Conservation (phyloP, 1,140 invertebrate genomes). For the Drosophila paulistorum region DNA sequence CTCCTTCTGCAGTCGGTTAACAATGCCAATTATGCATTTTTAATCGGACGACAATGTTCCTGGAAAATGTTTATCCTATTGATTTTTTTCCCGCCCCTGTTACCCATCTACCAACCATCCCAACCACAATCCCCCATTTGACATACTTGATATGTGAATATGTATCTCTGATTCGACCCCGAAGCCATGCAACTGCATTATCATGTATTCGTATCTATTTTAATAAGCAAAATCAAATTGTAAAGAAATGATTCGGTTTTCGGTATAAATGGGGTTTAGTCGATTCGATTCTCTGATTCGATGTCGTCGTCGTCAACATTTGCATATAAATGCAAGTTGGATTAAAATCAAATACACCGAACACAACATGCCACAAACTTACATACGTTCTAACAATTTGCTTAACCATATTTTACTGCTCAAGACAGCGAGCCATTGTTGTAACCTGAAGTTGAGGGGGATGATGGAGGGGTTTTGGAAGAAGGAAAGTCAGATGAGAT, state of each 20-base stretch:
- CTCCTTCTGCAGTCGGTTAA: conserved; percentile 5
- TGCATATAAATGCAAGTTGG: conserved; percentile 51
- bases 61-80: conserved; percentile 59
- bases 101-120: no score
- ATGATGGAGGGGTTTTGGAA: neutral
- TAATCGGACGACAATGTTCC: conserved; percentile 60
- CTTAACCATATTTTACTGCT: conserved; percentile 51
- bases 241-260: conserved; percentile 42
- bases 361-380: conserved; percentile 5
- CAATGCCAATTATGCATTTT: conserved; percentile 69
- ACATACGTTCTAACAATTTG: conserved; percentile 21
- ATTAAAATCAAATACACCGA: conserved; percentile 48
- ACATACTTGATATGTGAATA: conserved; percentile 43
- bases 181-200: conserved; percentile 18
- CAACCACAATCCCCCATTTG: conserved; percentile 27
- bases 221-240: conserved; percentile 57
- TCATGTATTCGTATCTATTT: conserved; percentile 29
- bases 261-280: conserved; percentile 20
- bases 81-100: conserved; percentile 46
- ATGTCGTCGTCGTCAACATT: conserved; percentile 33
- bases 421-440: conserved; percentile 39
- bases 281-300: no score
- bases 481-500: neutral
- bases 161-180: neutral
- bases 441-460: conserved; percentile 1